Evolutionary conservation across 1,140 invertebrate genomes (phyloP), one percentile per base, ranked within the genome.

Genomic region (Agrilus planipennis): DNA sequence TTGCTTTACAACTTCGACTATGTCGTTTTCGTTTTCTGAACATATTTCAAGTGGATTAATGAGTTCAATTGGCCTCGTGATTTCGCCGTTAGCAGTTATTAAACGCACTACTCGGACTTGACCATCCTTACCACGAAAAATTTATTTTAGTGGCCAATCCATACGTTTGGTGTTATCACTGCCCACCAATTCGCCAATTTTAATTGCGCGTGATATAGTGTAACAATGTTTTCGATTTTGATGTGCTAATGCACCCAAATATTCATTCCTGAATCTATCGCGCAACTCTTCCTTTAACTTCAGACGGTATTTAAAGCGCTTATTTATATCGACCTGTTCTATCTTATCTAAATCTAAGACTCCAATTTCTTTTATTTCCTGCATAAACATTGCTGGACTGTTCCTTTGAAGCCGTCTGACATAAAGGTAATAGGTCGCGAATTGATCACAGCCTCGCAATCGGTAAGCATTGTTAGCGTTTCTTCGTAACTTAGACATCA

Each of bases 71-170:
- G 40, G 34, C 18, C 40, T 11, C n/a, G 39, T 15, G 5, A 42
- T 16, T 19, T 42, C 32, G 4, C 40, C 40, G 4, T 19, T 38
- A 3, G 19, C 12, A 16, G 40, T 42, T 5, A 9, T 9, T 17
- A 42, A 12, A 10, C 40, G 4, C 12, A 42, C 34, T 16, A 42
- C 12, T 7, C 40, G 40, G 4, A 39, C 19, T 11, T 41, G n/a
- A 10, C 30, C 17, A 41, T 45, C 43, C 20, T 40, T 34, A n/a
- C 43, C 38, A 25, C 22, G 39, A 14, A 42, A 15, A 15, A 44
- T 4, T 34, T 44, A 11, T n/a, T 12, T 20, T 4, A 44, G 11
- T 7, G 23, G 38, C 42, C 42, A 44, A 20, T 30, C 11, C 6
- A 44, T 7, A 4, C 42, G 23, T 34, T 42, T 42, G 11, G 30